Base-by-base conservation (phyloP, 2,888 invertebrate species). In the Drosophila neutralis region DNA sequence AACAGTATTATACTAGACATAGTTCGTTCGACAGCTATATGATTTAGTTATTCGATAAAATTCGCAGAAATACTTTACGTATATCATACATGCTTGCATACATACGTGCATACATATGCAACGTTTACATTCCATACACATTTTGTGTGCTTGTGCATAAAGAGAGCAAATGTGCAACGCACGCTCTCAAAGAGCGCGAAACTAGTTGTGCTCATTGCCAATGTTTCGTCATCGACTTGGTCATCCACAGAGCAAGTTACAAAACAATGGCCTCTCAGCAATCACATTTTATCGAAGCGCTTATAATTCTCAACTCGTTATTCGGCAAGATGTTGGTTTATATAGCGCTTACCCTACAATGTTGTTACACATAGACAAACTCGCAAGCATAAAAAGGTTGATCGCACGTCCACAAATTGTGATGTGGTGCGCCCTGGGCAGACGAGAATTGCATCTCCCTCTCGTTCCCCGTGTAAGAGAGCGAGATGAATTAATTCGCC, bases 231-330 rank as follows among this genome's bases (percentile, higher is more conserved):
- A 21, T 21, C 21, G 21, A 21, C 21, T 21, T 21, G 21, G 21
- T 54, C 53, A 36, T 54, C 13, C 33, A 2, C 35, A 38, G 54
- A 18, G 54, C 18, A 38, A 35, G 11, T 10, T 24, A 6, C 53
- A 53, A 35, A 10, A 53, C 5, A 18, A 31, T n/a, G 29, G 7
- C 3, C 7, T 13, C 15, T n/a, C 7, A 24, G 15, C 15, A 24
- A 2, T 24, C 4, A 15, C 15, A 53, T 42, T 42, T 42, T 21
- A 21, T 11, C 11, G 5, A 35, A 24, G 3, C 11, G 54, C 18
- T 36, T 54, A 29, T 38, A 56, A 56, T 56, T 56, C 56, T 27
- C 38, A 56, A 38, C n/a, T 56, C 13, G 13, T 56, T 56, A 8
- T 56, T 56, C 5, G 0, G 27, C 35, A 13, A 2, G 4, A 7